Conservation (phyloP, 2,888 invertebrate genomes). For the Heliothis peltigera region DNA sequence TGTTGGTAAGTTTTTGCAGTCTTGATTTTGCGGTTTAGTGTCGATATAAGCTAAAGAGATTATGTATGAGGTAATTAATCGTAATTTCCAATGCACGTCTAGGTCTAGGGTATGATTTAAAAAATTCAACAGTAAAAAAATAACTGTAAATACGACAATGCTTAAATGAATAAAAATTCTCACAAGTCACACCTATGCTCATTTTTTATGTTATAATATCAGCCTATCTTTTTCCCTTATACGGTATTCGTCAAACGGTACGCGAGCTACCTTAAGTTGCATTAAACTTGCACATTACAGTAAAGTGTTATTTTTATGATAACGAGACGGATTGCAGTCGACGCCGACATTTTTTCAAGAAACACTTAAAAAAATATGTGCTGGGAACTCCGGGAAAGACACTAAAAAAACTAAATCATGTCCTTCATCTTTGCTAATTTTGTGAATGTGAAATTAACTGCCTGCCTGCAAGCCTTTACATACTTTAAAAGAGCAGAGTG, state of each 20-base stretch:
- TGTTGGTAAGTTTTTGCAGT: no score
- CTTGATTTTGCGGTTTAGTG: no score
- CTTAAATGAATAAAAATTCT: conserved; percentile 34
- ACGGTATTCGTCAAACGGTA: conserved; percentile 37
- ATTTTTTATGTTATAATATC: conserved; percentile 7
- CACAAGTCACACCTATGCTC: conserved; percentile 20
- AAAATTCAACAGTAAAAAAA: background rate
- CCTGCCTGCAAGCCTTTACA: background rate
- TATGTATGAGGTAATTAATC: no score
- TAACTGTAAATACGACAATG: conserved; percentile 32
- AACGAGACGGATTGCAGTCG: conserved; percentile 12
- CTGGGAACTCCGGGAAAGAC: conserved; percentile 33
- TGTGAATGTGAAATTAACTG: conserved; percentile 1
- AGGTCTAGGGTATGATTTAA: no score
- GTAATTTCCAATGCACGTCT: no score
- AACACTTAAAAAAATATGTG: conserved; percentile 41
- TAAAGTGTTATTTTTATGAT: conserved; percentile 30
- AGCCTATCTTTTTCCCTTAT: conserved; percentile 39
- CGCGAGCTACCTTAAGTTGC: conserved; percentile 14
- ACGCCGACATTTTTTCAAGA: conserved; percentile 39
- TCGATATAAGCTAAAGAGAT: no score
- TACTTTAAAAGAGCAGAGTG: no score
- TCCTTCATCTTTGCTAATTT: conserved; percentile 12
- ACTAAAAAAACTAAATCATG: conserved; percentile 17
- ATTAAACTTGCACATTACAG: conserved; percentile 29